Conservation (phyloP, 2,113 vertebrate genomes). For the Drymodes brunneopygia region DNA sequence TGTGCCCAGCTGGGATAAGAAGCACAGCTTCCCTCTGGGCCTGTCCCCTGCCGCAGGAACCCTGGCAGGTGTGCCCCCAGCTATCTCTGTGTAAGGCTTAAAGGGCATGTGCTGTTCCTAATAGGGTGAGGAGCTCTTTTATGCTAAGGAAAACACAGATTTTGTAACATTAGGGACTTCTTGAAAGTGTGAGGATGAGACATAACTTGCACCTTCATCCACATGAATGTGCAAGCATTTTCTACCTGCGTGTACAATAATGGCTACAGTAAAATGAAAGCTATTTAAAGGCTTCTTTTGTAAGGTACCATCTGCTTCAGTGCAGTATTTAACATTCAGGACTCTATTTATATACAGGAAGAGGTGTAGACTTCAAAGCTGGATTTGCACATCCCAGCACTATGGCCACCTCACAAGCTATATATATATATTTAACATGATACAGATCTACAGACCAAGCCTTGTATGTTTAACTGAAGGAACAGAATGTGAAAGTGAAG, state of each 20-base stretch:
- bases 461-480: slow-evolving; percentile 43
- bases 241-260: not conserved
- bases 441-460: slow-evolving; percentile 46
- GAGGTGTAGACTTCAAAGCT: slow-evolving; percentile 70
- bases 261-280: not conserved
- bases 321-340: slow-evolving; percentile 68
- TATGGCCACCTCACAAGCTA: slow-evolving; percentile 81
- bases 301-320: slow-evolving; percentile 10
- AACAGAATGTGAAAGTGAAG: slow-evolving; percentile 27
- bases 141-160: not conserved
- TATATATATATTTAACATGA: slow-evolving; percentile 66
- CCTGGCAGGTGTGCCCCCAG: too few relatives aligned
- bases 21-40: not conserved
- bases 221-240: not conserved
- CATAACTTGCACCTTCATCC: not conserved
- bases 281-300: not conserved
- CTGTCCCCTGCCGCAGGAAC: not conserved
- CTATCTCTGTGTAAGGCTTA: not conserved
- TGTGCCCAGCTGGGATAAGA: not conserved
- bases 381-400: slow-evolving; percentile 73
- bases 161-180: not conserved
- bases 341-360: slow-evolving; percentile 77
- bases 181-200: not conserved
- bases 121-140: not conserved
- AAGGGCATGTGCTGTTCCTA: not conserved